Evolutionary conservation across 2,797 vertebrate genomes (phyloP).

Genomic region (Heterohyrax brucei): DNA sequence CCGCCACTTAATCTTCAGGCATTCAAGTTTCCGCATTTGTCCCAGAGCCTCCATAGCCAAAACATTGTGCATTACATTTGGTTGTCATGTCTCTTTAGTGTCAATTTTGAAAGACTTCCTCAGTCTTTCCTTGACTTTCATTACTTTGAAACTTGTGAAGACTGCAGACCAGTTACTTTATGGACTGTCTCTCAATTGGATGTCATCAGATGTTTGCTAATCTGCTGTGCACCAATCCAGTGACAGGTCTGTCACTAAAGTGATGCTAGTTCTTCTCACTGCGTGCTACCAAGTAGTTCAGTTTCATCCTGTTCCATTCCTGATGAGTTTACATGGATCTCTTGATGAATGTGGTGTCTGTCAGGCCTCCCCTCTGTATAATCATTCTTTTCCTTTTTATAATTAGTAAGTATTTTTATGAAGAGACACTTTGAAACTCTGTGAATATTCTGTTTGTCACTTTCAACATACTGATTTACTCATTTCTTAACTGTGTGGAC

Average conservation of each 20-base stretch:
- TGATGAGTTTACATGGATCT: neutral
- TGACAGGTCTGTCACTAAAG: neutral
- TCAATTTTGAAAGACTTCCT: neutral
- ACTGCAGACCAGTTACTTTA: neutral
- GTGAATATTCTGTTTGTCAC: slow-evolving; percentile 10
- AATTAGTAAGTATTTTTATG: slow-evolving; percentile 26
- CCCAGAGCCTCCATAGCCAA: neutral
- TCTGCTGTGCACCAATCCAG: neutral
- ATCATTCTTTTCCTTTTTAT: slow-evolving; percentile 19
- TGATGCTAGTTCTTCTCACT: neutral
- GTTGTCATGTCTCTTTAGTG: neutral
- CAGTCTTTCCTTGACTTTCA: neutral
- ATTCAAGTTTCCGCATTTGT: neutral
- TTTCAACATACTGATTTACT: neutral
- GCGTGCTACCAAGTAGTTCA: neutral
- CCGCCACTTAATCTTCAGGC: neutral
- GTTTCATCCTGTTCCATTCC: neutral
- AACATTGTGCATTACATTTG: neutral
- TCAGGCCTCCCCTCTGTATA: neutral
- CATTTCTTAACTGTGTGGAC: neutral
- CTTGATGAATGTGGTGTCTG: neutral
- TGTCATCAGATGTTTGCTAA: neutral
- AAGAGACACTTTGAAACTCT: slow-evolving; percentile 10
- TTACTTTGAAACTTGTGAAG: neutral
- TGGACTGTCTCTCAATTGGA: neutral